Conservation (phyloP, 2,113 vertebrate genomes). For the Nothocercus nigrocapillus region DNA sequence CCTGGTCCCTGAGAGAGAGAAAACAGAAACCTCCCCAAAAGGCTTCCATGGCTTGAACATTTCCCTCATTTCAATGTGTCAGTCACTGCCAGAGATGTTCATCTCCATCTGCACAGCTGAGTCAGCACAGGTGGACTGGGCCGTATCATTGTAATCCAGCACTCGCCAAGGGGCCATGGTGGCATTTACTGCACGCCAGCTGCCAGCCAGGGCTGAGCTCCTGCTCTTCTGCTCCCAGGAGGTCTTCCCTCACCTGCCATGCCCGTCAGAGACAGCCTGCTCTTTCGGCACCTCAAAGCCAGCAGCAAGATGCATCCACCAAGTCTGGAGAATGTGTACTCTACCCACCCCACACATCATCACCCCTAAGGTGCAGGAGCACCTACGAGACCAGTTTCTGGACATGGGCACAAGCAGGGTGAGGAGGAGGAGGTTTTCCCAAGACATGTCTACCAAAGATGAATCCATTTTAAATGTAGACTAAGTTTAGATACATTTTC, state of each 20-base stretch:
- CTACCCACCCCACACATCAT: no score
- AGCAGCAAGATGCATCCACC: neutral
- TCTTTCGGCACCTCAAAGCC: neutral
- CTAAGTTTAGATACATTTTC: neutral
- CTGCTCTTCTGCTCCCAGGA: no score
- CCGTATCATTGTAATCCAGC: fast-evolving
- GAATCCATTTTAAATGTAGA: neutral
- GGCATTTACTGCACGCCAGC: no score
- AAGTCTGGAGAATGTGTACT: neutral
- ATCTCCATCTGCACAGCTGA: fast-evolving
- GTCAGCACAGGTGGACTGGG: neutral
- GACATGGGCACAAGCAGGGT: no score
- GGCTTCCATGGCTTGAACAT: neutral
- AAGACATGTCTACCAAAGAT: neutral
- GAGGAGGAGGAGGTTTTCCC: neutral
- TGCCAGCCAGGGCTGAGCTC: no score
- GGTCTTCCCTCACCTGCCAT: no score
- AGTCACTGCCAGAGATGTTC: fast-evolving
- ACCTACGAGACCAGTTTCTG: no score
- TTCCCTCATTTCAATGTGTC: neutral
- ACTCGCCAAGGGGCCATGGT: no score
- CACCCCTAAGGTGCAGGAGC: no score
- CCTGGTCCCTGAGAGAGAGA: neutral
- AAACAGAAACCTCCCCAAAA: no score
- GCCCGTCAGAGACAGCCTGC: no score